phyloP scores from a whole-genome alignment of 2,888 invertebrate species.

The Drosophila dives region DNA sequence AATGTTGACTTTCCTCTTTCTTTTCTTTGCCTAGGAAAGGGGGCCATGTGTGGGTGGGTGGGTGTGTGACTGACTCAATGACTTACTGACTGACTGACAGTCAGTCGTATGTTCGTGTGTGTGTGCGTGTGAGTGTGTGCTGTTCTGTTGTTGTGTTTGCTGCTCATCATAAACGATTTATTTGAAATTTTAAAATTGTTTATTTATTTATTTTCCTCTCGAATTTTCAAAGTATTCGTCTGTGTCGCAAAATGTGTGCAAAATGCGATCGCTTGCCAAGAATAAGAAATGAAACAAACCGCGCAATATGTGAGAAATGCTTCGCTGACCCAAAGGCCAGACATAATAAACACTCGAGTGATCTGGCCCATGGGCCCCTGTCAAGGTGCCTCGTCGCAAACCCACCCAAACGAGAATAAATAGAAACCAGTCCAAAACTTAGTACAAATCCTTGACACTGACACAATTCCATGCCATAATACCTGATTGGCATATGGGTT shows the following conservation, averaged over 20 bases:
- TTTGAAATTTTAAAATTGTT: conserved; percentile 65
- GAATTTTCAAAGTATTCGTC: conserved; percentile 55
- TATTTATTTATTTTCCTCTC: conserved; percentile 74
- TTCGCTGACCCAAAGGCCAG: conserved; percentile 38
- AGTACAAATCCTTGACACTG: conserved; percentile 71
- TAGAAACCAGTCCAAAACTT: conserved; percentile 52
- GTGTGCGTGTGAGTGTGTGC: conserved; percentile 7
- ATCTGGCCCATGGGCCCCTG: conserved; percentile 27
- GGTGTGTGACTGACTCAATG: background rate
- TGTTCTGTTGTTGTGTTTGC: conserved; percentile 7
- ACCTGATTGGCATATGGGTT: conserved; percentile 39
- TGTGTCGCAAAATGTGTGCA: conserved; percentile 13
- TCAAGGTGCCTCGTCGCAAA: conserved; percentile 40
- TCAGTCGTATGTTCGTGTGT: too few relatives aligned
- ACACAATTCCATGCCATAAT: conserved; percentile 36
- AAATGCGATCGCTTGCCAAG: conserved; percentile 68
- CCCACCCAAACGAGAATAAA: background rate
- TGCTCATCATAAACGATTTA: conserved; percentile 63
- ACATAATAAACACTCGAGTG: conserved; percentile 64
- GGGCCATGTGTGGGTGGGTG: conserved; percentile 43
- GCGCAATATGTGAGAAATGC: conserved; percentile 67
- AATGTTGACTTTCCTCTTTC: conserved; percentile 47
- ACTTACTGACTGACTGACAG: conserved; percentile 44
- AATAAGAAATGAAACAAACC: conserved; percentile 52
- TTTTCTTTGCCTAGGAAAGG: conserved; percentile 1